Evolutionary conservation across 2,888 invertebrate species (phyloP), one percentile per base, ranked within the genome.

Genomic region (Amphipyra berbera): DNA sequence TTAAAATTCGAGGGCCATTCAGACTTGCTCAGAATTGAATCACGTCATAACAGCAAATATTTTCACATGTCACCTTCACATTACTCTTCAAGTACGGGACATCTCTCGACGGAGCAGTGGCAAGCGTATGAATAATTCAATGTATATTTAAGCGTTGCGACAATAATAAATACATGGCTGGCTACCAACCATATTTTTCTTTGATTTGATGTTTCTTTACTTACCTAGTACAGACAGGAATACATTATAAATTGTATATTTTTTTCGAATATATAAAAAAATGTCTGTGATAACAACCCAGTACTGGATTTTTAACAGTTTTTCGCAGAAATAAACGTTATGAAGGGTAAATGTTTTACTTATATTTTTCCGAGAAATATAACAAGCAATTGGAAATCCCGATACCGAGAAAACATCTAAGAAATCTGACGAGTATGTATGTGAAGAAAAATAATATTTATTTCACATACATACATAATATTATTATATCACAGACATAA

Each of bases 61-160:
- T 66, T 71, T 48, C 56, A 49, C 54, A 71, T 41, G 55, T 57
- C 44, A 44, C 38, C 46, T 37, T 37, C 61, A 67, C 69, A 79
- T 78, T 73, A 73, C 69, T 46, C 35, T 50, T 59, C 33, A 61
- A 67, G 64, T 69, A 67, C 50, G 53, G 50, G 61, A 62, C 52
- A 49, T 56, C 47, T 48, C 62, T 63, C 54, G 50, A 64, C 63
- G 54, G 47, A 47, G 33, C 38, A 35, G 52, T 55, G 56, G 53
- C 21, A 46, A 15, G 37, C 48, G 21, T 73, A 85, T 86, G 87
- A 87, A 87, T 87, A 77, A 87, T 87, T 84, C 87, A 87, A 77
- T 71, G 78, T 75, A 62, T 61, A 63, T 64, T 67, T 76, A 78
- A 71, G 77, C 72, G 75, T 70, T 78, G 77, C 79, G 78, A 72